Evolutionary conservation across 2,797 vertebrate species (phyloP).

Genomic region (Protonibea diacanthus): DNA sequence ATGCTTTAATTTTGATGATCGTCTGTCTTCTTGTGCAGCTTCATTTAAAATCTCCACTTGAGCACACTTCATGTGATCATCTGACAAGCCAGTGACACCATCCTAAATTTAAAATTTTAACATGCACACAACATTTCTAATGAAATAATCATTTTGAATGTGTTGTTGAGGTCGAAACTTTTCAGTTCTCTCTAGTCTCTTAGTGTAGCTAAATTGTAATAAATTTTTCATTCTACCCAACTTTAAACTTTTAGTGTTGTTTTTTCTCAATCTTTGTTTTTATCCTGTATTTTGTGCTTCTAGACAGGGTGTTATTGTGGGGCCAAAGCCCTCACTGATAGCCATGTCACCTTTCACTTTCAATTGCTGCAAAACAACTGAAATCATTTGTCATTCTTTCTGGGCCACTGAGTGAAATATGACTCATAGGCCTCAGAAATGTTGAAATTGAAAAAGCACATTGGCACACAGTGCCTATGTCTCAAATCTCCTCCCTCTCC

Average conservation of each 20-base stretch:
- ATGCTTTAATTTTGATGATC: neutral
- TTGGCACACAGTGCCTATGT: constrained; percentile 56
- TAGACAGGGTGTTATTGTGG: constrained; percentile 57
- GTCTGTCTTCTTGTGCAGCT: neutral
- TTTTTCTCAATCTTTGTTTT: constrained; percentile 48
- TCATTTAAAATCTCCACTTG: neutral
- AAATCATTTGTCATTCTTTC: constrained; percentile 83
- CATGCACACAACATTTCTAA: neutral
- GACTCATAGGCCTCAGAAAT: constrained; percentile 76
- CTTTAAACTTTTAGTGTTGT: constrained; percentile 33
- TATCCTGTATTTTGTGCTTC: constrained; percentile 36
- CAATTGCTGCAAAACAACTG: constrained; percentile 73
- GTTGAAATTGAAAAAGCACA: constrained; percentile 80
- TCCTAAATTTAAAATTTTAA: neutral
- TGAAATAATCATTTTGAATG: neutral
- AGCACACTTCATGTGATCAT: neutral
- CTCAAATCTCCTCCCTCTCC: constrained; percentile 67
- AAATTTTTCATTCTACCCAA: constrained; percentile 1
- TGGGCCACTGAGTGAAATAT: constrained; percentile 81
- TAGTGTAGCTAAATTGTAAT: neutral
- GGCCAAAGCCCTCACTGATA: constrained; percentile 67
- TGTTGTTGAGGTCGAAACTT: neutral
- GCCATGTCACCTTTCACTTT: constrained; percentile 79
- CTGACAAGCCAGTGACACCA: neutral
- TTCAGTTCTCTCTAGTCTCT: neutral